phyloP scores from a whole-genome alignment of 2,113 vertebrate genomes.

The Oxyura jamaicensis region DNA sequence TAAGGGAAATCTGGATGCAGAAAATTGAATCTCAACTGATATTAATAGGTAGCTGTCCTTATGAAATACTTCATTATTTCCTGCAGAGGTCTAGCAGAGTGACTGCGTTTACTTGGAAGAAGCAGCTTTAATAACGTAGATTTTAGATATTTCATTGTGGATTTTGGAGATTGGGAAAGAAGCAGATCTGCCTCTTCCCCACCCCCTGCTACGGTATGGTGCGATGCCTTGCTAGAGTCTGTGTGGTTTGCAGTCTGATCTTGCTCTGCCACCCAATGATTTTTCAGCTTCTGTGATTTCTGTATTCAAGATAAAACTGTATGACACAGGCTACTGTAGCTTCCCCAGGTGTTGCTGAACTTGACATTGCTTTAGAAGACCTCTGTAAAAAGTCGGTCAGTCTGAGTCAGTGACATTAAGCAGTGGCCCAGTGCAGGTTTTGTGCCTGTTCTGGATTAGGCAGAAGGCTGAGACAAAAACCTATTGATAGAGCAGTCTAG shows the following conservation, averaged over 20 bases:
- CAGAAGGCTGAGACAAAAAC: not conserved
- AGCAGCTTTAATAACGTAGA: not conserved
- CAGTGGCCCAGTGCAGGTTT: fast-evolving
- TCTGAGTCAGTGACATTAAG: not conserved
- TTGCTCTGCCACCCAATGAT: not conserved
- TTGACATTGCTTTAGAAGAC: not conserved
- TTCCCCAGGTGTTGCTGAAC: not conserved
- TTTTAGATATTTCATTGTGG: not conserved
- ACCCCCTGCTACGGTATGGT: no score
- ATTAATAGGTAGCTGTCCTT: not conserved
- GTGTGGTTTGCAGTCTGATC: not conserved
- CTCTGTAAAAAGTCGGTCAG: not conserved
- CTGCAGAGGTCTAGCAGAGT: not conserved
- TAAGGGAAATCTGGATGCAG: not conserved
- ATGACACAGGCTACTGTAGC: not conserved
- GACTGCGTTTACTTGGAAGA: not conserved
- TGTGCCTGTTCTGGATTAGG: not conserved
- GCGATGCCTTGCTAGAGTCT: not conserved
- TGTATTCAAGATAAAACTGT: not conserved
- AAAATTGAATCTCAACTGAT: constrained; percentile 19
- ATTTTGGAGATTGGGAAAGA: not conserved
- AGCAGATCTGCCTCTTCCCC: not conserved
- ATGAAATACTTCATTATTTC: not conserved
- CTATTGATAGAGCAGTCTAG: not conserved
- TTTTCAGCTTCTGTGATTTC: not conserved